phyloP scores from a whole-genome alignment of 2,113 vertebrate species.

The Osmerus mordax region DNA sequence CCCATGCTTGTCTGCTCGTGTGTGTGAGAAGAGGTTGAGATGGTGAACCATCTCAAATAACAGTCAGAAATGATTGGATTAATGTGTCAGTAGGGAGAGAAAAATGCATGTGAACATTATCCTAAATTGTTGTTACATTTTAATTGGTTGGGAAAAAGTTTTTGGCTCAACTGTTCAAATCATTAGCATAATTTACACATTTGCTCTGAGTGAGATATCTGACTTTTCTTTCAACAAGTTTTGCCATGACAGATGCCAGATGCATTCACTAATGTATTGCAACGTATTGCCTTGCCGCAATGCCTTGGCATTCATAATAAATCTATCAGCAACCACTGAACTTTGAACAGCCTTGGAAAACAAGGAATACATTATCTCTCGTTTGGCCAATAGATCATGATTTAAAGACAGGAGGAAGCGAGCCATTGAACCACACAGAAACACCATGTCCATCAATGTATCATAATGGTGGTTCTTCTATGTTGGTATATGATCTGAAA shows the following conservation, averaged over 20 bases:
- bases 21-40: no score
- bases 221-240: conserved; percentile 20
- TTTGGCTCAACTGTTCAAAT: conserved; percentile 35
- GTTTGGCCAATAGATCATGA: neutral
- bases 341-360: neutral
- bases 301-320: neutral
- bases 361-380: neutral
- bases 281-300: neutral
- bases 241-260: conserved; percentile 46
- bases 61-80: no score
- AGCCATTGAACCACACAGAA: neutral
- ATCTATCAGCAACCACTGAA: neutral
- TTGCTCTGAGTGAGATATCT: conserved; percentile 28
- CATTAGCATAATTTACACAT: conserved; percentile 45
- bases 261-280: conserved; percentile 28
- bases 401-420: neutral
- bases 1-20: no score
- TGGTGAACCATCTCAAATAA: no score
- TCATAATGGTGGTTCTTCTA: no score
- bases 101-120: conserved; percentile 5
- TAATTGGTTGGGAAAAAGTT: conserved; percentile 24
- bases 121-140: conserved; percentile 17
- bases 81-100: no score
- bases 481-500: no score
- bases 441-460: no score